Conservation (phyloP, 2,888 invertebrate genomes). For the Leptinotarsa peninsularis region DNA sequence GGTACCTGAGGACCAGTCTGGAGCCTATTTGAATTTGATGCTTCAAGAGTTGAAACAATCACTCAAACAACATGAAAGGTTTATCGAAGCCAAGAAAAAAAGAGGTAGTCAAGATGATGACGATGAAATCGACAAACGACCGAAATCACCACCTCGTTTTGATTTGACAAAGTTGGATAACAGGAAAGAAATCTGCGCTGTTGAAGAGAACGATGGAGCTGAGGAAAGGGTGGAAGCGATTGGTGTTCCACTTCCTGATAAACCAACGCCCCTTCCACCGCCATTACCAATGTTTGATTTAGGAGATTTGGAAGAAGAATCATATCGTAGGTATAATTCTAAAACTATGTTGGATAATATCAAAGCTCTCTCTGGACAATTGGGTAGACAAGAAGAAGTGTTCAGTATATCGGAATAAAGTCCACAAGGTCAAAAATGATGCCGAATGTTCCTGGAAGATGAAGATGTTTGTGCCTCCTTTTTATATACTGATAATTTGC, state of each 20-base stretch:
- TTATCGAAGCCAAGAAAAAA: conserved; percentile 50
- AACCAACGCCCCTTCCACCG: conserved; percentile 34
- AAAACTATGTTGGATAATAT: conserved; percentile 50
- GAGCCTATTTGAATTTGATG: conserved; percentile 48
- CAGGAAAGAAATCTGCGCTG: not conserved
- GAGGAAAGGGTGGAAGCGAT: too few relatives aligned
- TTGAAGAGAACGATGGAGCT: not conserved
- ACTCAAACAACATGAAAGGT: conserved; percentile 51
- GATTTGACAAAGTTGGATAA: conserved; percentile 34
- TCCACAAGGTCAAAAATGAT: not conserved
- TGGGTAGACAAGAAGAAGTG: conserved; percentile 46
- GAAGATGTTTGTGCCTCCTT: too few relatives aligned
- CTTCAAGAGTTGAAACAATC: conserved; percentile 51
- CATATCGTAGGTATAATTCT: conserved; percentile 11
- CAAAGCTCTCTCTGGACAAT: conserved; percentile 48
- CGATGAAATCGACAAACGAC: conserved; percentile 27
- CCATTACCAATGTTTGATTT: conserved; percentile 33
- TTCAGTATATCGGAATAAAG: conserved; percentile 41
- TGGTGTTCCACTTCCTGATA: not conserved
- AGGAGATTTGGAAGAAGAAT: conserved; percentile 21
- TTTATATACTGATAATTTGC: too few relatives aligned
- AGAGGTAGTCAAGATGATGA: conserved; percentile 48
- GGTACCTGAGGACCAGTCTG: conserved; percentile 38
- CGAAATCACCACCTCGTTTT: conserved; percentile 42
- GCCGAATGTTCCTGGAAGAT: too few relatives aligned